Evolutionary conservation across 2,888 invertebrate genomes (phyloP), one percentile per base, ranked within the genome.

Genomic region (Oscheius onirici): DNA sequence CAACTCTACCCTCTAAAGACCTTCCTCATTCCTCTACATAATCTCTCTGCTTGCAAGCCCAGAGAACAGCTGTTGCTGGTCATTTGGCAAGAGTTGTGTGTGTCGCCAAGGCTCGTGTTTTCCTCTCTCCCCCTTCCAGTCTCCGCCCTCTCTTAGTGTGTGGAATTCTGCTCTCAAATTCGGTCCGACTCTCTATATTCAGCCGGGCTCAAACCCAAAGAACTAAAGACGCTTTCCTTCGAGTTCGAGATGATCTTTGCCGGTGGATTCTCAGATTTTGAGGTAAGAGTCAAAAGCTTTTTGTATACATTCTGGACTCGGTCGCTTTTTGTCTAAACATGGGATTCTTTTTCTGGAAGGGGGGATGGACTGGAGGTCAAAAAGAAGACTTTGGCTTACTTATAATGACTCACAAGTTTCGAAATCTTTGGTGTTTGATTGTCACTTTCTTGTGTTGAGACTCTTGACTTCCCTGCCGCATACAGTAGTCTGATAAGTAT

Each of bases 261-360:
- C 28, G 63, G 63, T 15, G 63, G 63, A 46, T 63, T 63, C 34
- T 49, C 49, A 15, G 63, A 63, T 28, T 63, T 63, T 49, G 63
- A 63, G 63, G 63, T 63, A 46, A 28, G 15, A 11, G 46, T 3
- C 34, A 34, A 34, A 8, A 34, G 34, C 11, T 46, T 46, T 46
- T 46, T 46, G n/a, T 46, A 17, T 20, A 17, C 46, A 15, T 43
- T 43, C 43, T 43, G 8, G 43, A 43, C 46, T 24, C 5, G 22
- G 11, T n/a, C 8, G 54, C 24, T 55, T 55, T 55, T 52, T 24
- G 20, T 13, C 24, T 52, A 20, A 15, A 13, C 46, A 46, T 17
- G 5, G 46, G 46, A 20, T 20, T 46, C 13, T 46, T 46, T 17
- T 17, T 46, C n/a, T n/a, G n/a, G n/a, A n/a, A 46, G 46, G 20